phyloP scores from a whole-genome alignment of 2,113 vertebrate genomes.

The Myrmecophaga tridactyla region DNA sequence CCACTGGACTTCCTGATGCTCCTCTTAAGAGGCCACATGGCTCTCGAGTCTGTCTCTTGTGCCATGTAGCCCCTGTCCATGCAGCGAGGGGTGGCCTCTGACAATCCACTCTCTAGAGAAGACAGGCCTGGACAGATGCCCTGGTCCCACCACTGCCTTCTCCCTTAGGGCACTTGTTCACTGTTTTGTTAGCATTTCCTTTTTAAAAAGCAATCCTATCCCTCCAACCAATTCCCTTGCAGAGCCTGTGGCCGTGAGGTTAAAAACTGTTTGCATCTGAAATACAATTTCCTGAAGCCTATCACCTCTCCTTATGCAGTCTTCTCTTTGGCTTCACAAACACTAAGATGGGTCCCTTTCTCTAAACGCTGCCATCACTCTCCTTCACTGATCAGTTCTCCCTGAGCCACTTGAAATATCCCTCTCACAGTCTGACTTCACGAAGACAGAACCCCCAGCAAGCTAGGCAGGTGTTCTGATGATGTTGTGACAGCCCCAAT shows the following conservation, averaged over 20 bases:
- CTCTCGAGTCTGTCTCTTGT: not conserved
- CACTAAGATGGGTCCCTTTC: not conserved
- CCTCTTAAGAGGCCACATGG: not conserved
- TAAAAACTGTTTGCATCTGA: constrained; percentile 18
- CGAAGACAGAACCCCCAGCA: not conserved
- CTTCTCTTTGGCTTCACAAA: not conserved
- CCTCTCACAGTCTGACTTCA: not conserved
- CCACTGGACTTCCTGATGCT: not conserved
- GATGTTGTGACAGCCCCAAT: not conserved
- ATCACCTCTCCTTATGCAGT: not conserved
- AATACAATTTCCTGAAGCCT: not conserved
- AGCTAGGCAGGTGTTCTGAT: not conserved
- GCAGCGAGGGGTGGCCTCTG: not conserved
- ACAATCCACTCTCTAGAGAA: not conserved
- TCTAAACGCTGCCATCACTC: not conserved
- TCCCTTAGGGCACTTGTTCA: not conserved
- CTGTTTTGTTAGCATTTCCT: not conserved
- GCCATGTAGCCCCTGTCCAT: not conserved
- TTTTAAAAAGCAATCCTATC: not conserved
- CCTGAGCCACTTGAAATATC: not conserved
- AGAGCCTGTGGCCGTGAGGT: not conserved
- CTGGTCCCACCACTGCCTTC: not conserved
- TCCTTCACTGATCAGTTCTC: not conserved
- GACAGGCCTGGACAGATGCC: not conserved
- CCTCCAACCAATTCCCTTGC: constrained; percentile 12